Base-by-base conservation (phyloP, 2,797 vertebrate species). In the Pangasius mekongensis region DNA sequence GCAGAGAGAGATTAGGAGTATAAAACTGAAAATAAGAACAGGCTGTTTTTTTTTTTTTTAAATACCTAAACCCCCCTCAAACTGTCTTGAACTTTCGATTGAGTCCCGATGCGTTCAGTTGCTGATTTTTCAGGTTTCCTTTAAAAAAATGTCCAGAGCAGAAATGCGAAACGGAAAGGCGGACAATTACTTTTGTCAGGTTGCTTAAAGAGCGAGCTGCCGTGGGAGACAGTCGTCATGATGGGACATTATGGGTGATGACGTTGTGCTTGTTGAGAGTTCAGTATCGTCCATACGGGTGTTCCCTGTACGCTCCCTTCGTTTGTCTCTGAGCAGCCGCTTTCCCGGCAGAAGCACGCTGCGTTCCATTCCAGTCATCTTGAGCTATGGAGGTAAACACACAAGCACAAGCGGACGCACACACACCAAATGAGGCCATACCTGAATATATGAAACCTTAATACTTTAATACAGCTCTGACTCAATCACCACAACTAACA, bases 141-240 rank as follows among this genome's bases (percentile, higher is more conserved):
- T 92, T 89, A 81, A 94, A 87, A 94, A 87, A 90, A 95, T 95
- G 96, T 97, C 96, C 96, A 93, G 96, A 96, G 95, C 96, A 93
- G 92, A 84, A 97, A 96, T 95, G 95, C 92, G 93, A 89, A 89
- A 94, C 92, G 89, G 94, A 95, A 95, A 93, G 97, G 97, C 95
- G 94, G 96, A 98, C 97, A 99, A 99, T 99, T 99, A 99, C 98
- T 99, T 99, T 98, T 98, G 96, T 97, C 96, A 94, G 97, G 98
- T 94, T 97, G 97, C 97, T 96, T 94, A 98, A 98, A 98, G 97
- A 97, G 97, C 98, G 96, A 95, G 97, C 97, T 97, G 97, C 98
- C 97, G 95, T 92, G 96, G 98, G 96, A 96, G 97, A 98, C 97
- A 97, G 97, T 92, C 96, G 96, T 97, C 96, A 96, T 97, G 98